Evolutionary conservation across 2,113 vertebrate genomes (phyloP).

Genomic region (Glaucomys volans): DNA sequence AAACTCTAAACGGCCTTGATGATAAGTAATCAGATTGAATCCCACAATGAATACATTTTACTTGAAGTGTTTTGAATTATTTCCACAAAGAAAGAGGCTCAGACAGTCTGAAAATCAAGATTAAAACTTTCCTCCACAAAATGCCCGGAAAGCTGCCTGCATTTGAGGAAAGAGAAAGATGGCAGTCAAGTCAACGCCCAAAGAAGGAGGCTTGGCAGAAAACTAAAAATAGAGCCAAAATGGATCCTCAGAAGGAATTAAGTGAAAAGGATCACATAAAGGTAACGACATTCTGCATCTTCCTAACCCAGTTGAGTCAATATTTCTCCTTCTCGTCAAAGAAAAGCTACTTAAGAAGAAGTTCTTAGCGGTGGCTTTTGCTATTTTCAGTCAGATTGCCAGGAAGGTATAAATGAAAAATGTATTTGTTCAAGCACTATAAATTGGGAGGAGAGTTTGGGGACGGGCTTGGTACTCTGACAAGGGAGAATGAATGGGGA

Average conservation of each 20-base stretch:
- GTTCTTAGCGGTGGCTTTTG: background rate
- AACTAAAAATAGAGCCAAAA: slow-evolving; percentile 47
- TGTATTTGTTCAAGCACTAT: slow-evolving; percentile 52
- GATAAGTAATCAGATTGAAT: background rate
- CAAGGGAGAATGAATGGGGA: slow-evolving; percentile 71
- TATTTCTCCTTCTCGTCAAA: slow-evolving; percentile 15
- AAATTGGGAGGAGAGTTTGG: slow-evolving; percentile 45
- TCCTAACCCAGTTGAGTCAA: slow-evolving; percentile 54
- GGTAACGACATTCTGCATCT: slow-evolving; percentile 3
- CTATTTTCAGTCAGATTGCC: slow-evolving; percentile 53
- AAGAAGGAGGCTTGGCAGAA: background rate
- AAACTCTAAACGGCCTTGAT: background rate
- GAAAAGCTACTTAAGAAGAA: slow-evolving; percentile 12
- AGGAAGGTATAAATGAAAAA: slow-evolving; percentile 67
- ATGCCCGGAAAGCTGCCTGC: background rate
- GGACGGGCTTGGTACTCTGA: slow-evolving; percentile 55
- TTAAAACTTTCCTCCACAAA: slow-evolving; percentile 54
- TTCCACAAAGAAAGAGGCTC: background rate
- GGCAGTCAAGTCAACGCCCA: background rate
- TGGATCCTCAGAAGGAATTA: background rate
- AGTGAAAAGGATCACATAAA: background rate
- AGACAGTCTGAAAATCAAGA: slow-evolving; percentile 37
- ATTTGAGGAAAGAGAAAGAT: background rate
- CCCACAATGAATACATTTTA: background rate
- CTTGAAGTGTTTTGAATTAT: background rate